phyloP scores from a whole-genome alignment of 2,888 invertebrate genomes.

The Apoda limacodes region DNA sequence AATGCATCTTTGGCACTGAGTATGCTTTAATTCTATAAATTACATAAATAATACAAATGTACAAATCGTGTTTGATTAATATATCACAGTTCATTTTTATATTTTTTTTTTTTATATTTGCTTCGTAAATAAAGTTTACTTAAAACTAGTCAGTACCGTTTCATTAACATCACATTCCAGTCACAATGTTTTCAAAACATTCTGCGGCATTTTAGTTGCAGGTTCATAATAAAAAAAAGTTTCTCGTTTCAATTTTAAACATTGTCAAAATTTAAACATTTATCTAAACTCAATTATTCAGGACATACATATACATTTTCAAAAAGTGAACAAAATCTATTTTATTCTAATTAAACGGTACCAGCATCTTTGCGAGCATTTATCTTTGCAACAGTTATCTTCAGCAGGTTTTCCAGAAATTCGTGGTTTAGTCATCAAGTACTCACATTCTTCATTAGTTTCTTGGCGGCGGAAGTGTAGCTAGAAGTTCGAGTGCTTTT shows the following conservation, averaged over 20 bases:
- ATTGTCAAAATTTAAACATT: too few species aligned
- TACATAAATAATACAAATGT: slow-evolving; percentile 39
- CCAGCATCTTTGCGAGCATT: too few species aligned
- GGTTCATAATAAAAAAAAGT: too few species aligned
- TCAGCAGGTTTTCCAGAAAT: too few species aligned
- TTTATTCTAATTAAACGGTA: slow-evolving; percentile 40
- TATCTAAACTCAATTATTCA: too few species aligned
- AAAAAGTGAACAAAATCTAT: slow-evolving; percentile 18
- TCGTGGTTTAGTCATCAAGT: too few species aligned
- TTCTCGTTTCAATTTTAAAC: too few species aligned
- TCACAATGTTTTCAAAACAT: too few species aligned
- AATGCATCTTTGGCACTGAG: slow-evolving; percentile 66
- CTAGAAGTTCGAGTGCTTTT: slow-evolving; percentile 78
- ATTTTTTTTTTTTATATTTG: slow-evolving; percentile 37
- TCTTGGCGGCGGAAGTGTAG: slow-evolving; percentile 70
- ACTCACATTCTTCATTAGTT: slow-evolving; percentile 16
- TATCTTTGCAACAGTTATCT: slow-evolving; percentile 8
- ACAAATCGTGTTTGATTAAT: slow-evolving; percentile 23
- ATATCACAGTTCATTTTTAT: slow-evolving; percentile 62
- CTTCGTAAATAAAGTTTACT: too few species aligned
- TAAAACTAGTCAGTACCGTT: slow-evolving; percentile 30
- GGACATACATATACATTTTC: too few species aligned
- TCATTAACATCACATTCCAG: slow-evolving; percentile 37
- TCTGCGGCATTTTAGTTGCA: too few species aligned
- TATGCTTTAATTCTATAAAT: slow-evolving; percentile 54